phyloP scores from a whole-genome alignment of 2,113 vertebrate species.

The Baryphthengus martii region DNA sequence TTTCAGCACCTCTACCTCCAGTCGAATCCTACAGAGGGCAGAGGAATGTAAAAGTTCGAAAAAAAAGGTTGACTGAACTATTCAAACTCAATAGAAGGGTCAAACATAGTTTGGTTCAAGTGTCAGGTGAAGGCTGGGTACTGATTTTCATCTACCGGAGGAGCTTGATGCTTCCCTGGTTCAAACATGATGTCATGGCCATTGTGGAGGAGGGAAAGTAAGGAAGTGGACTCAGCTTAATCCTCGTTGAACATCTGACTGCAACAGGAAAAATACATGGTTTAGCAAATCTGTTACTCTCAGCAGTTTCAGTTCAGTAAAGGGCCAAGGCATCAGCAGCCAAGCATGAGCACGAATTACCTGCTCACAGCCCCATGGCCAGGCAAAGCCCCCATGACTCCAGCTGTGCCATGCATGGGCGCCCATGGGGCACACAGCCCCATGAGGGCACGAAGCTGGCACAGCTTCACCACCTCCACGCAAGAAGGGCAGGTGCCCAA shows the following conservation, averaged over 20 bases:
- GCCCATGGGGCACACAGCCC: neutral
- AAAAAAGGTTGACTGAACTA: neutral
- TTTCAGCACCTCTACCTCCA: neutral
- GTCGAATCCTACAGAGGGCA: neutral
- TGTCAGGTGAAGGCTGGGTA: neutral
- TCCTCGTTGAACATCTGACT: neutral
- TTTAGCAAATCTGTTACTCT: neutral
- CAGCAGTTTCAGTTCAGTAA: neutral
- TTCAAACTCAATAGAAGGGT: neutral
- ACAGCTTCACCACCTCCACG: neutral
- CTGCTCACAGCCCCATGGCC: neutral
- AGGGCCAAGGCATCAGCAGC: neutral
- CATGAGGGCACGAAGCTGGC: accelerated
- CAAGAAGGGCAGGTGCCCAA: neutral
- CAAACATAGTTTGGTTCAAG: neutral
- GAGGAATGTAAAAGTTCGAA: neutral
- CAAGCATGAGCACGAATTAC: neutral
- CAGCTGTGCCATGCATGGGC: neutral
- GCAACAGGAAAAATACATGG: neutral
- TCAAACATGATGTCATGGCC: neutral
- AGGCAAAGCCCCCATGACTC: neutral
- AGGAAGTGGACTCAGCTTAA: neutral
- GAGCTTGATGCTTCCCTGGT: neutral
- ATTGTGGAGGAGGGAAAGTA: neutral
- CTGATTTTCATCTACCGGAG: neutral